phyloP scores from a whole-genome alignment of 1,140 invertebrate species.

The Atta cephalotes region DNA sequence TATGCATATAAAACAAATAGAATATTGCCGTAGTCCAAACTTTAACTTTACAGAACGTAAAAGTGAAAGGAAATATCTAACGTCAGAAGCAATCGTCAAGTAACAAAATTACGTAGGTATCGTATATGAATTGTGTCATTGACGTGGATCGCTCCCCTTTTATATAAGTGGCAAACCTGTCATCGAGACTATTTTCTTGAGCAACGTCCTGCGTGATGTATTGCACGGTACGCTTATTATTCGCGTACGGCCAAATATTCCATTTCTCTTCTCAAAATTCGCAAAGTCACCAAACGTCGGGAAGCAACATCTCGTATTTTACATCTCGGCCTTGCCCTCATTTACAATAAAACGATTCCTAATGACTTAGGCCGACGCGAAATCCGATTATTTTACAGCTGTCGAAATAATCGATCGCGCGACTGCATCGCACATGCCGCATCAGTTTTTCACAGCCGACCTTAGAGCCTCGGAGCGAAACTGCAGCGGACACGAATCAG shows the following conservation, averaged over 20 bases:
- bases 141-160: background rate
- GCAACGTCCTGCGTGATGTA: background rate
- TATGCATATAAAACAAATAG: too few species aligned
- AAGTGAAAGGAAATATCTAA: constrained; percentile 16
- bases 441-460: constrained; percentile 4
- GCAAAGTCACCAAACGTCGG: constrained; percentile 23
- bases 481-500: constrained; percentile 35
- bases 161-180: constrained; percentile 16
- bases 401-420: constrained; percentile 36
- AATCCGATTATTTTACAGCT: constrained; percentile 34
- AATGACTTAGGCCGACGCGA: constrained; percentile 38
- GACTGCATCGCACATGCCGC: constrained; percentile 7
- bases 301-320: constrained; percentile 26
- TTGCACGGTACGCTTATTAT: background rate
- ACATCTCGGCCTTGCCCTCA: constrained; percentile 59
- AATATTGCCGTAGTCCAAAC: background rate
- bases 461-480: background rate
- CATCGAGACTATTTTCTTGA: background rate
- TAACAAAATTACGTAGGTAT: constrained; percentile 12
- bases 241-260: background rate
- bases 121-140: constrained; percentile 16
- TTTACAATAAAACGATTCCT: constrained; percentile 43
- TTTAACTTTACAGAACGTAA: constrained; percentile 15
- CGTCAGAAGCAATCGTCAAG: background rate
- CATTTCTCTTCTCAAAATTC: constrained; percentile 17